Evolutionary conservation across 1,140 invertebrate species (phyloP).

Genomic region (Latrodectus geometricus): DNA sequence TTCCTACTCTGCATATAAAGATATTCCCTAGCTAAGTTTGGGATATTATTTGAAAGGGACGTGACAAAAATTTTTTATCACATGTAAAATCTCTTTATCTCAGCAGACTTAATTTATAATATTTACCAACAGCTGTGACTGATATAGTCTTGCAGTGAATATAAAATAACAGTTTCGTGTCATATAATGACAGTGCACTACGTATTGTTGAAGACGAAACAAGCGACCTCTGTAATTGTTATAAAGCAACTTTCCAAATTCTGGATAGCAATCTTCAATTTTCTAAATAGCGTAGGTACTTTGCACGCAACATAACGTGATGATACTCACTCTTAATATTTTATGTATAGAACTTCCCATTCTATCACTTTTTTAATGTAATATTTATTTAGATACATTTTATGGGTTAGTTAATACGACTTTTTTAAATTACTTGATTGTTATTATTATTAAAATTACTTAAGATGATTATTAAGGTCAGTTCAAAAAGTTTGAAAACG

Average conservation of each 20-base stretch:
- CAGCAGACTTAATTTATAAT: background rate
- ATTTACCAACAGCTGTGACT: conserved; percentile 5
- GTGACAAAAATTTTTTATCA: background rate
- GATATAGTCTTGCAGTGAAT: conserved; percentile 29
- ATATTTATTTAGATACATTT: too few species aligned
- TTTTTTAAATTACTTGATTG: too few species aligned
- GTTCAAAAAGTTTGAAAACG: too few species aligned
- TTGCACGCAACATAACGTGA: conserved; percentile 46
- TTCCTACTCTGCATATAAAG: too few species aligned
- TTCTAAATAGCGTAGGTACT: conserved; percentile 11
- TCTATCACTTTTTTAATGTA: too few species aligned
- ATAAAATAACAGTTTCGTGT: conserved; percentile 42
- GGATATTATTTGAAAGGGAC: too few species aligned
- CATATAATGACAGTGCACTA: conserved; percentile 24
- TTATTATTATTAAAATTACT: too few species aligned
- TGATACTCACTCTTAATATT: conserved; percentile 16
- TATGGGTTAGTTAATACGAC: too few species aligned
- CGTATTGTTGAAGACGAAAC: conserved; percentile 24
- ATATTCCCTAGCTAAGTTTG: too few species aligned
- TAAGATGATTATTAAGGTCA: too few species aligned
- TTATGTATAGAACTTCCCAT: background rate
- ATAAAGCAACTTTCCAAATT: conserved; percentile 16
- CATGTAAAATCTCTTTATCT: background rate
- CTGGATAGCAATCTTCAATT: conserved; percentile 40
- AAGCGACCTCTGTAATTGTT: conserved; percentile 33